Evolutionary conservation across 2,888 invertebrate species (phyloP), one percentile per base, ranked within the genome.

Genomic region (Lamproptera curius): DNA sequence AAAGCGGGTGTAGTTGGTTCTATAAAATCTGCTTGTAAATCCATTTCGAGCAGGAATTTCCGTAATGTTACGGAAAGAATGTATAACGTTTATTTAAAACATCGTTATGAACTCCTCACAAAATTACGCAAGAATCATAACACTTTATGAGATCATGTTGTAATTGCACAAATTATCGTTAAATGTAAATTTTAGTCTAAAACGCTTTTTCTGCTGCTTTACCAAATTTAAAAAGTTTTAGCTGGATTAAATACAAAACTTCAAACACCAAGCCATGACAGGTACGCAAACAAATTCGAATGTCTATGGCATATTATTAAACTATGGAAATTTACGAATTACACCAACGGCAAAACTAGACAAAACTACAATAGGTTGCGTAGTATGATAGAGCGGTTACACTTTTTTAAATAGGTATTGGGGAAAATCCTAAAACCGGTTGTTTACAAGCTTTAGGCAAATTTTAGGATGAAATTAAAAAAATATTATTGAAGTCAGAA

Each of bases 1-100:
- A 76, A 47, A 15, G 69, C 66, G 23, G 78, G 77, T 31, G 78
- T 73, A 8, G 69, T 58, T 48, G 76, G 63, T 38, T 77, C 73
- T 37, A 63, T 57, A 44, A 70, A 69, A 52, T 75, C 73, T 1
- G 76, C 55, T 47, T 73, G 76, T 39, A 79, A 58, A 59, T 83
- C 77, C 84, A 84, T 85, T 63, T 67, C 35, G 16, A 35, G 31
- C 39, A 13, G 28, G 17, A 36, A 16, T 28, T 42, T 42, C 36
- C 37, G 31, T 37, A 16, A 37, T 15, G 11, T 36, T 13, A 42
- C 26, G 17, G 10, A 16, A 40, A 35, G 10, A 31, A 45, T 16
- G 20, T 42, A 16, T 43, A 17, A 13, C 34, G 38, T 38, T 39
- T 43, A 16, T 23, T 38, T 14, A 34, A 31, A 23, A 42, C 47